These are phyloP conservation scores for Bostrychus sinensis DNA, from an alignment of 2,113 vertebrate genomes.

Conservation along the genomic window DNA sequence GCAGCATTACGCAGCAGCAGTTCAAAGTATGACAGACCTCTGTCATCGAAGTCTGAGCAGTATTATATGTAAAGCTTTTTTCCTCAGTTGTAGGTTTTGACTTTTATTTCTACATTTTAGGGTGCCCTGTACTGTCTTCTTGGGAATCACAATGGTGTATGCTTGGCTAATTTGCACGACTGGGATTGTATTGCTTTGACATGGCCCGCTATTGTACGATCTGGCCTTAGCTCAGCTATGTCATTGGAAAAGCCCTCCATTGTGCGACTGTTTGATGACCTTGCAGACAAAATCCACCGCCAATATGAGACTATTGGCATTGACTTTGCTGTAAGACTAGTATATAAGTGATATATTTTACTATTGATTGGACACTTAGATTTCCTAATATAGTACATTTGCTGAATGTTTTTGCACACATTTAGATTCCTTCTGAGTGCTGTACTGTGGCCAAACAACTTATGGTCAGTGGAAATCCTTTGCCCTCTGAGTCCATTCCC, in stretches of 20 bases:
- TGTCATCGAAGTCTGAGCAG: background rate
- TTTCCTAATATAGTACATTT: background rate
- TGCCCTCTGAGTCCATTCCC: slow-evolving; percentile 67
- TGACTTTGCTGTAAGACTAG: slow-evolving; percentile 87
- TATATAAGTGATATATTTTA: background rate
- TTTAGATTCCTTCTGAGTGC: slow-evolving; percentile 86
- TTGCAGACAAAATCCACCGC: slow-evolving; percentile 95
- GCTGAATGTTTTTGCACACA: background rate
- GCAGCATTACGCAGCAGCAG: slow-evolving; percentile 90
- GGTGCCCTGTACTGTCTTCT: slow-evolving; percentile 98
- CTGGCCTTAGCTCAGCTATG: slow-evolving; percentile 94
- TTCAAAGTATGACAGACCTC: slow-evolving; percentile 87
- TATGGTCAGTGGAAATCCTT: slow-evolving; percentile 77
- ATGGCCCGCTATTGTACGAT: slow-evolving; percentile 93
- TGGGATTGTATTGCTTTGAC: slow-evolving; percentile 96
- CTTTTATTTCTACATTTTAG: slow-evolving; percentile 66
- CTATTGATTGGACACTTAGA: background rate
- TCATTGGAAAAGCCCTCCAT: slow-evolving; percentile 97
- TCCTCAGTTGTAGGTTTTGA: background rate
- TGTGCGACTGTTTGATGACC: slow-evolving; percentile 94
- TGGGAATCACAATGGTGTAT: slow-evolving; percentile 92
- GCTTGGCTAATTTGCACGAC: slow-evolving; percentile 93
- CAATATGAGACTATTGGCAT: slow-evolving; percentile 96
- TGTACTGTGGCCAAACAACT: slow-evolving; percentile 81
- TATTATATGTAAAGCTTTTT: background rate